Evolutionary conservation across 2,113 vertebrate genomes (phyloP).

Genomic region (rabbit (Oryctolagus cuniculus)): DNA sequence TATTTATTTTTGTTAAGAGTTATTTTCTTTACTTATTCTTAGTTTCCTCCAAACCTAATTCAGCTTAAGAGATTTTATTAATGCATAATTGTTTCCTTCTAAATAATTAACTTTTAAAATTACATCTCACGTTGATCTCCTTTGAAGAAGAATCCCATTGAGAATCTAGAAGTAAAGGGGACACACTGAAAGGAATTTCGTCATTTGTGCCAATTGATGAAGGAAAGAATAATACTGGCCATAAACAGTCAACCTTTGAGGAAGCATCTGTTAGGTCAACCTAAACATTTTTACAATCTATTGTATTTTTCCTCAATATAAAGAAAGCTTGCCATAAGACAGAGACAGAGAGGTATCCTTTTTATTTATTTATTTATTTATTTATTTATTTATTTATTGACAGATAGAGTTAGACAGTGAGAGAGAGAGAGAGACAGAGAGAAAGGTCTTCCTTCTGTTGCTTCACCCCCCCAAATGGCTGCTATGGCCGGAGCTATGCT

Average conservation of each 20-base stretch:
- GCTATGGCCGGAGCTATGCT: no score
- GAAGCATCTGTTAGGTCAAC: not conserved
- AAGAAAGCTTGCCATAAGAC: not conserved
- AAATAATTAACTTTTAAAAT: not conserved
- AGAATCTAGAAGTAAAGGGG: not conserved
- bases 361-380: no score
- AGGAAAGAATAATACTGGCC: not conserved
- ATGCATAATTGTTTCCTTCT: not conserved
- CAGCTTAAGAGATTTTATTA: not conserved
- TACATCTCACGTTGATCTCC: not conserved
- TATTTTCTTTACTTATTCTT: not conserved
- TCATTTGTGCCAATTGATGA: not conserved
- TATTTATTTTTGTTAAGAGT: slow-evolving; percentile 32
- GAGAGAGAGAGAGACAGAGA: no score
- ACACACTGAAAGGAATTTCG: not conserved
- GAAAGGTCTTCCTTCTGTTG: no score
- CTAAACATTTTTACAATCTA: not conserved
- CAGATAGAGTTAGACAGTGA: no score
- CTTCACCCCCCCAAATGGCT: no score
- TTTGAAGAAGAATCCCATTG: not conserved
- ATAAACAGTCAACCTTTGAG: not conserved
- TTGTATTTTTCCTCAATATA: not conserved
- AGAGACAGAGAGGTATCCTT: no score
- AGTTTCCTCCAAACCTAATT: not conserved
- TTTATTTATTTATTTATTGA: no score